Base-by-base conservation (phyloP, 1,140 invertebrate genomes). In the Dufourea novaeangliae region DNA sequence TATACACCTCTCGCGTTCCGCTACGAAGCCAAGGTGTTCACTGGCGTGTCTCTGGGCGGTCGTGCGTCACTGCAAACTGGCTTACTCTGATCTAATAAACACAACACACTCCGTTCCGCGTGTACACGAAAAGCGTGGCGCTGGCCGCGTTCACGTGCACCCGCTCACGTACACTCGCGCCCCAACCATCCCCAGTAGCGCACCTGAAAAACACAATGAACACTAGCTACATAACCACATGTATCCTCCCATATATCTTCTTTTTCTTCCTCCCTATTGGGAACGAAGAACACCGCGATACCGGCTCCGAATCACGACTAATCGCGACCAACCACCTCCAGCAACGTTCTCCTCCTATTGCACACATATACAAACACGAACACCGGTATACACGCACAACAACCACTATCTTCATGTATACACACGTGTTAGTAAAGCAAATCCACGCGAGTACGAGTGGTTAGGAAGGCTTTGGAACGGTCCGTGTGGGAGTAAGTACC, bases 11-110 rank as follows among this genome's bases (percentile, higher is more conserved):
- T 39, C 74, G 67, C 78, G 84, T 88, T 80, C 79, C 72, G 69
- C 74, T 71, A 72, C 41, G 86, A 85, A 87, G 87, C 80, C 85
- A 87, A 88, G 83, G 76, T 86, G 86, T 84, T 85, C 88, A 87
- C 88, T 88, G 86, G 82, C 85, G 80, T 79, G 34, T 79, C 72
- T 69, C 46, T 50, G 32, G 12, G 72, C 74, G 80, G 75, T 78
- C 86, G 83, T 87, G 88, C 88, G 88, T 90, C 90, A 88, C 86
- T 88, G 81, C 90, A 89, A 92, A 91, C 90, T 91, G 90, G 90
- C 90, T 92, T 92, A 91, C 84, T 89, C 86, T 91, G 88, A 92
- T 92, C 90, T 91, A 92, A 92, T 91, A 91, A 91, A 88, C 88
- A 88, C 88, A 88, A 89, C 85, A 68, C 69, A 32, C 57, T 72